Evolutionary conservation across 2,113 vertebrate genomes (phyloP).

Genomic region (Pterocles gutturalis): DNA sequence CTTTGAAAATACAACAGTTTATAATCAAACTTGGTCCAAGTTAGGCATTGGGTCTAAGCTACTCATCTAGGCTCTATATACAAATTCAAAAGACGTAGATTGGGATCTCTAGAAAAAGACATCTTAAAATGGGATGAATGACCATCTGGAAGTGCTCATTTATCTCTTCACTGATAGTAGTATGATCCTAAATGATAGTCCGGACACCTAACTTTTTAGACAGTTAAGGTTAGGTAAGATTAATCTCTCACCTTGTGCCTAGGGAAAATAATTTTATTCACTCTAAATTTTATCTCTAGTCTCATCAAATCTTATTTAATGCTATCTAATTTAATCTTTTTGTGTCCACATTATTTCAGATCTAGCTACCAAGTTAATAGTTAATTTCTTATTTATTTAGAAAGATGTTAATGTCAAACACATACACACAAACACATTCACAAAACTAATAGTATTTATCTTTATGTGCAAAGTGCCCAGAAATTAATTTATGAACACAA

Average conservation of each 20-base stretch:
- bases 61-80: not conserved
- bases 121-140: not conserved
- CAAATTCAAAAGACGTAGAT: not conserved
- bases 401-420: not conserved
- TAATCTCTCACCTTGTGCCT: not conserved
- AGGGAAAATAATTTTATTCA: not conserved
- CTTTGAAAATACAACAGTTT: not conserved
- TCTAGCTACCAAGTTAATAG: not conserved
- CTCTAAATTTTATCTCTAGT: not conserved
- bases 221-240: constrained; percentile 37
- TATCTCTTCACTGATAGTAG: not conserved
- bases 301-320: not conserved
- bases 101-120: not conserved
- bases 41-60: not conserved
- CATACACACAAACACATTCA: not conserved
- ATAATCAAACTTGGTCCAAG: not conserved
- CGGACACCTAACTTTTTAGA: not conserved
- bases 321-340: not conserved
- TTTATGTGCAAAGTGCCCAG: not conserved
- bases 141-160: constrained; percentile 9
- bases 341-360: not conserved
- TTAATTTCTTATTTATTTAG: not conserved
- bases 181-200: not conserved
- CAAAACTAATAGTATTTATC: not conserved
- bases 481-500: not conserved